Conservation (phyloP, 2,888 invertebrate genomes). For the Andrena bicolor region DNA sequence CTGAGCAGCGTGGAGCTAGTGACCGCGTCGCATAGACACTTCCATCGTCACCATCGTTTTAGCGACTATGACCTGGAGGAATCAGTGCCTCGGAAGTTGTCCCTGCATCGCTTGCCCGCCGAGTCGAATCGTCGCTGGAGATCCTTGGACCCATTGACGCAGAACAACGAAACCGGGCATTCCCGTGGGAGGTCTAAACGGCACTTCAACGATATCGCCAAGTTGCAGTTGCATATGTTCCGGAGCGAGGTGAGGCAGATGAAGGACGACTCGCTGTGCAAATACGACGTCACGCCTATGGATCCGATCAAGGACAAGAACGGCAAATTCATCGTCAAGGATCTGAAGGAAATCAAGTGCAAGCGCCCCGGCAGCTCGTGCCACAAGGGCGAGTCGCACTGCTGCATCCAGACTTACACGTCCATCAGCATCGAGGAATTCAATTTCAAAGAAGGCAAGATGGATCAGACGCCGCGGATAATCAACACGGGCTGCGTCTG, state of each 20-base stretch:
- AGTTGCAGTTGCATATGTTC: neutral
- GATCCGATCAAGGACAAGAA: slow-evolving; percentile 58
- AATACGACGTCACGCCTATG: slow-evolving; percentile 66
- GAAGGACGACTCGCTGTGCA: slow-evolving; percentile 73
- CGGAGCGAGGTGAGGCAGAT: slow-evolving; percentile 69
- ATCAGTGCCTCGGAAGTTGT: slow-evolving; percentile 6
- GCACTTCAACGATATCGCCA: no score
- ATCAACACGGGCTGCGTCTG: slow-evolving; percentile 75
- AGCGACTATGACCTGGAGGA: slow-evolving; percentile 16
- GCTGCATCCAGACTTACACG: slow-evolving; percentile 75
- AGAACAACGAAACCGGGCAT: neutral
- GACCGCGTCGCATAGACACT: slow-evolving; percentile 22
- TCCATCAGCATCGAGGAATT: slow-evolving; percentile 60
- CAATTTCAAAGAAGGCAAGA: neutral
- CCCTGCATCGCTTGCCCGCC: neutral
- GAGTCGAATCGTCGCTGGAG: neutral
- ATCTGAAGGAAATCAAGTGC: slow-evolving; percentile 73
- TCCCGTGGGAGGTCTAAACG: no score
- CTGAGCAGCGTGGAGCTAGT: neutral
- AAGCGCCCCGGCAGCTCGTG: slow-evolving; percentile 69
- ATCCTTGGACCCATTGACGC: neutral
- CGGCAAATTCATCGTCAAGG: slow-evolving; percentile 58
- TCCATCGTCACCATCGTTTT: slow-evolving; percentile 9
- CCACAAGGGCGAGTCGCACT: slow-evolving; percentile 54
- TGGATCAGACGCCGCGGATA: slow-evolving; percentile 39